phyloP scores from a whole-genome alignment of 2,113 vertebrate species.

The Vidua chalybeata region DNA sequence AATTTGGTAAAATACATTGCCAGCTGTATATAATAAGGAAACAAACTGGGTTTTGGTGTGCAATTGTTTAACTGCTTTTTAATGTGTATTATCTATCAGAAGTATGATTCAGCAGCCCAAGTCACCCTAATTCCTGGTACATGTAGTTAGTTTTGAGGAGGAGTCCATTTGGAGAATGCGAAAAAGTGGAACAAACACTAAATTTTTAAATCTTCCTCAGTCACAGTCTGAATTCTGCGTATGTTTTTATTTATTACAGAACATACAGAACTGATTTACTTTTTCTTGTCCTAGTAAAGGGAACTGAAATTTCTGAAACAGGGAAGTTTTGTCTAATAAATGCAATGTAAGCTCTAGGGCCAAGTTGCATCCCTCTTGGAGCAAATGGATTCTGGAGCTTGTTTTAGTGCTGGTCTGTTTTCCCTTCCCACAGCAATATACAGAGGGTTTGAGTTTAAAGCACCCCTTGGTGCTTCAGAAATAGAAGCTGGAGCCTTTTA shows the following conservation, averaged over 20 bases:
- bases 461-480: neutral
- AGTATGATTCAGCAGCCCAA: neutral
- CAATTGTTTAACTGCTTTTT: neutral
- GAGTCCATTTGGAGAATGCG: neutral
- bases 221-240: neutral
- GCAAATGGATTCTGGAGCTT: neutral
- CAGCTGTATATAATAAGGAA: neutral
- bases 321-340: neutral
- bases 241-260: neutral
- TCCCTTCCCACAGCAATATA: neutral
- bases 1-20: neutral
- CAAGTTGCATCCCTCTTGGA: neutral
- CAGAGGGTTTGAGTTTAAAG: neutral
- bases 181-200: neutral
- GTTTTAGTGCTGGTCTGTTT: neutral
- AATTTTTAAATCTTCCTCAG: neutral
- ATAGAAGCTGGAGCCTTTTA: neutral
- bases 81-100: neutral
- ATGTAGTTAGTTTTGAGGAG: neutral
- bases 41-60: neutral
- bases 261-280: neutral
- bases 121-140: neutral
- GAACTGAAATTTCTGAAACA: neutral
- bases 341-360: neutral
- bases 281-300: neutral